phyloP scores from a whole-genome alignment of 2,888 invertebrate species.

The Bhutanitis thaidina region DNA sequence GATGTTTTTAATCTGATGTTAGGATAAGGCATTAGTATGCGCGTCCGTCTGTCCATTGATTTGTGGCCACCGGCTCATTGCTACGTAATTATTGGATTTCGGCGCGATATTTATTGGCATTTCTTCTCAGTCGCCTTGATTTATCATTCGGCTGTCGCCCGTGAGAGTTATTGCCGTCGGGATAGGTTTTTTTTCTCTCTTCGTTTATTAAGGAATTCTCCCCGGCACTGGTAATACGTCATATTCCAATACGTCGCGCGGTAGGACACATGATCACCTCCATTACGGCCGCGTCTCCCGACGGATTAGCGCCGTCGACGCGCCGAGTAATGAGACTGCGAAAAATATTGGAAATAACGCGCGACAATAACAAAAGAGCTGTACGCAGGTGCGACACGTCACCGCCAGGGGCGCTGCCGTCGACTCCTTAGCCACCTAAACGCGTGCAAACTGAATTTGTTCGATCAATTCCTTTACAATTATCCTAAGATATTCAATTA shows the following conservation, averaged over 20 bases:
- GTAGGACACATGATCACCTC: slow-evolving; percentile 74
- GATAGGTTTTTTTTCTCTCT: slow-evolving; percentile 40
- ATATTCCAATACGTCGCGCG: slow-evolving; percentile 72
- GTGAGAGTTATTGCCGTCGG: slow-evolving; percentile 33
- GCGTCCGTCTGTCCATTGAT: slow-evolving; percentile 65
- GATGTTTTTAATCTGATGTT: slow-evolving; percentile 80
- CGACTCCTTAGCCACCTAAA: slow-evolving; percentile 16
- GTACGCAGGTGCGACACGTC: slow-evolving; percentile 51
- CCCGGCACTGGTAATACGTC: slow-evolving; percentile 69
- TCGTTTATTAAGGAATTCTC: slow-evolving; percentile 66
- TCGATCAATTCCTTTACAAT: slow-evolving; percentile 10
- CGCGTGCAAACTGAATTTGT: neutral
- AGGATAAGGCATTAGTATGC: slow-evolving; percentile 78
- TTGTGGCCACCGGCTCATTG: slow-evolving; percentile 74
- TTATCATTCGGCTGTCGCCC: slow-evolving; percentile 66
- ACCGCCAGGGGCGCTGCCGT: slow-evolving; percentile 52
- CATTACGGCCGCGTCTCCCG: slow-evolving; percentile 71
- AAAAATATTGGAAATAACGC: slow-evolving; percentile 72
- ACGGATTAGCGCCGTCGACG: slow-evolving; percentile 67
- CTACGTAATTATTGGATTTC: slow-evolving; percentile 76
- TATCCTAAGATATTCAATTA: too few relatives aligned
- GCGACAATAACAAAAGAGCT: slow-evolving; percentile 60
- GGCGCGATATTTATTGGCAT: slow-evolving; percentile 75
- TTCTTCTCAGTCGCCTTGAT: slow-evolving; percentile 68
- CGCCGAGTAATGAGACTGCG: slow-evolving; percentile 72